phyloP scores from a whole-genome alignment of 2,888 invertebrate genomes.

The Psococerastis gibbosa region DNA sequence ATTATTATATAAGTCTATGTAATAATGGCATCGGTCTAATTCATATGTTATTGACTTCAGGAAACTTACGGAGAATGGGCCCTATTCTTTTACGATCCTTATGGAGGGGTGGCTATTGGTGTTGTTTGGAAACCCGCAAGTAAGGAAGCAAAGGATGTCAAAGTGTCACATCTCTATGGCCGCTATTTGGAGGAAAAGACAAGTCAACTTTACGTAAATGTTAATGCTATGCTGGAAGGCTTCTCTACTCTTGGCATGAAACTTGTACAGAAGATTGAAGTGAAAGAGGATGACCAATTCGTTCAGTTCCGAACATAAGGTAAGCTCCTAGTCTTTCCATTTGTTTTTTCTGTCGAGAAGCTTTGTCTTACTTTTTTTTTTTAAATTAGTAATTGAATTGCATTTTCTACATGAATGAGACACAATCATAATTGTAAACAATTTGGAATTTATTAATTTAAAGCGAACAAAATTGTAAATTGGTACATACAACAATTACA shows the following conservation, averaged over 20 bases:
- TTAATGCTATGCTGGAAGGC: slow-evolving; percentile 48
- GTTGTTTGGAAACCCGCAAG: slow-evolving; percentile 65
- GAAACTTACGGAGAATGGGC: slow-evolving; percentile 55
- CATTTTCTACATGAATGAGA: too few relatives aligned
- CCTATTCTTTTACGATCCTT: slow-evolving; percentile 72
- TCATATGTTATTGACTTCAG: slow-evolving; percentile 27
- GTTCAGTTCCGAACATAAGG: too few relatives aligned
- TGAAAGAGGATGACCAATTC: slow-evolving; percentile 14
- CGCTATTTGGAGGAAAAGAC: slow-evolving; percentile 28
- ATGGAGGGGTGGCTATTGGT: slow-evolving; percentile 70
- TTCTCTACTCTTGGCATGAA: slow-evolving; percentile 47
- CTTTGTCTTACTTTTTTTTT: too few relatives aligned
- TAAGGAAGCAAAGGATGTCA: slow-evolving; percentile 42
- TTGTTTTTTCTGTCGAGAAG: too few relatives aligned
- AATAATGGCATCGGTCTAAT: slow-evolving; percentile 4
- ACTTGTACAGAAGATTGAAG: slow-evolving; percentile 37
- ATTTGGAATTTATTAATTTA: too few relatives aligned
- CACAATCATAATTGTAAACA: too few relatives aligned
- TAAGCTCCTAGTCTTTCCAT: too few relatives aligned
- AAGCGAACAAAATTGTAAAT: too few relatives aligned
- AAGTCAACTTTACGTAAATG: slow-evolving; percentile 35
- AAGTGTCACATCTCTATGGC: slow-evolving; percentile 38
- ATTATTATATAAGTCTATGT: slow-evolving; percentile 2
- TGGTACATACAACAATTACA: too few relatives aligned
- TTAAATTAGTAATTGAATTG: too few relatives aligned